Evolutionary conservation across 2,797 vertebrate genomes (phyloP), one percentile per base, ranked within the genome.

Genomic region (Menidia menidia): DNA sequence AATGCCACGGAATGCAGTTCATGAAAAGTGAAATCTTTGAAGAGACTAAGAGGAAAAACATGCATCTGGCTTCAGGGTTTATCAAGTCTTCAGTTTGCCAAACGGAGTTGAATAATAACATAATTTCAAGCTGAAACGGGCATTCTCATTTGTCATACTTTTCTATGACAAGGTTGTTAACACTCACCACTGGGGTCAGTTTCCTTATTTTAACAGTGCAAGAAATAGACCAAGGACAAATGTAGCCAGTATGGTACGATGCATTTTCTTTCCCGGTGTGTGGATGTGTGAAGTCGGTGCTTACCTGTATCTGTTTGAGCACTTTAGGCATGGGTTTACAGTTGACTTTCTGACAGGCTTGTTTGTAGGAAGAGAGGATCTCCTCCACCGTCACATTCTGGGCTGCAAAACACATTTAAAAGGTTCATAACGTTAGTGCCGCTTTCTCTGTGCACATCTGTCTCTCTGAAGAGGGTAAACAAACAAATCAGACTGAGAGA

Each of bases 281-380:
- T 32, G 10, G 35, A 41, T 66, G 50, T 56, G 39, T 44, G n/a
- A 12, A 11, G 16, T 42, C 42, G 52, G 33, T 47, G 35, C 81
- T 91, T 82, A 98, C 97, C 96, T 98, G 96, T 54, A 98, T 96
- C 92, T 98, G 97, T 83, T 94, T 94, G 77, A 98, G 94, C 70
- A 98, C 95, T 91, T 97, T 97, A 69, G 95, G 91, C 41, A 97
- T 96, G 80, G 96, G 95, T 67, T 96, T 96, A 92, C 96, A 97
- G 94, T 94, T 97, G 71, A 98, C 95, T 71, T 98, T 98, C 93
- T 96, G 96, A 90, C 97, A 98, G 87, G 96, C 95, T 66, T 96
- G 95, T 83, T 93, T 95, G 91, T 98, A 98, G 63, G 96, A 95
- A 0, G 88, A 81, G 52, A 97, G 25, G 72, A 98, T 95, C 77